Evolutionary conservation across 2,888 invertebrate species (phyloP), one percentile per base, ranked within the genome.

Genomic region (Amphimallon solstitiale): DNA sequence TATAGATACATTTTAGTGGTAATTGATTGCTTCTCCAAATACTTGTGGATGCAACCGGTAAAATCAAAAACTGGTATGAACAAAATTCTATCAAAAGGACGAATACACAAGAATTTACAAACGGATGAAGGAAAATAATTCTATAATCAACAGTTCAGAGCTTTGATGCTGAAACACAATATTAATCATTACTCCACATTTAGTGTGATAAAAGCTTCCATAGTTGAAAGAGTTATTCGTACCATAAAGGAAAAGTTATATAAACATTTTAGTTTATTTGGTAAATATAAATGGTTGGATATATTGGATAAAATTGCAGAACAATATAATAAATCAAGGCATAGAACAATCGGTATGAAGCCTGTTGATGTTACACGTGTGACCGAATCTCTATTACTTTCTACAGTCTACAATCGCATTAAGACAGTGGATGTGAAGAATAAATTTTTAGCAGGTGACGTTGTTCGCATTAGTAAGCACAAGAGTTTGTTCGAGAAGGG

Each of bases 21-120:
- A n/a, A 82, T 81, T 37, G 79, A 82, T 72, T 71, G 72, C 23
- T 81, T 80, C 71, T 80, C 79, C 1, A 82, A 82, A 73, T 82
- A 71, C 73, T 74, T 78, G 4, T 82, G 78, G 79, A 74, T 75
- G 35, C 61, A 71, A 40, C 76, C 80, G 3, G 38, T 80, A 5
- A 80, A 79, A 72, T 73, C 67, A n/a, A 80, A 80, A 75, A 72
- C 64, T 51, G 77, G 66, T 19, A 71, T 76, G 49, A n/a, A 52
- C 35, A 60, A 68, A 7, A 70, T 71, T 14, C 63, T 70, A n/a
- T 51, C 2, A 15, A 37, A 63, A 54, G 15, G 34, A 2, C 40
- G 69, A 12, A 34, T 35, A 37, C 74, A 73, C 1, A 69, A 60
- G 62, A 73, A 77, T 72, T 40, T 76, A 15, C 78, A 78, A 71